Evolutionary conservation across 2,888 invertebrate genomes (phyloP), one percentile per base, ranked within the genome.

Genomic region (Druceiella hillmani): DNA sequence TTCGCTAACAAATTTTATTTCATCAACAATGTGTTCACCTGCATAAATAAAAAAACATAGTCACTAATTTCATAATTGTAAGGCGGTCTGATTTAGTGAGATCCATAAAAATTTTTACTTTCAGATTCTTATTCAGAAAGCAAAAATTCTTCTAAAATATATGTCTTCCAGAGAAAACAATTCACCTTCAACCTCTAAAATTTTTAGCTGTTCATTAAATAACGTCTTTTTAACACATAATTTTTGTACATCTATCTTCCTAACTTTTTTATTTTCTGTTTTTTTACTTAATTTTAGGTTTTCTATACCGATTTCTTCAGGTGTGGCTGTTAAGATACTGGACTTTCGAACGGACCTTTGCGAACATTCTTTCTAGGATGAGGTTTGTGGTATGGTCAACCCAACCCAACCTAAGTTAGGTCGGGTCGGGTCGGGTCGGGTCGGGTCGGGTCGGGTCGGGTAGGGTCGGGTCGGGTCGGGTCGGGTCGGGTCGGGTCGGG

Each of bases 261-360:
- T 33, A 27, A n/a, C 7, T 27, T 7, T 22, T 6, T 9, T 22
- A 9, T 22, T 48, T 46, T 48, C 43, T 35, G 27, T 38, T 28
- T n/a, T n/a, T n/a, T n/a, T n/a, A n/a, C n/a, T n/a, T n/a, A n/a
- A n/a, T n/a, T n/a, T n/a, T n/a, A n/a, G n/a, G n/a, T n/a, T n/a
- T n/a, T n/a, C n/a, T n/a, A n/a, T n/a, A n/a, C n/a, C n/a, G n/a
- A n/a, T n/a, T n/a, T n/a, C n/a, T n/a, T n/a, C n/a, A n/a, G n/a
- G n/a, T n/a, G n/a, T n/a, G n/a, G n/a, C n/a, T n/a, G n/a, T n/a
- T n/a, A n/a, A n/a, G n/a, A n/a, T n/a, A n/a, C n/a, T n/a, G n/a
- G n/a, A n/a, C n/a, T n/a, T n/a, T n/a, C n/a, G n/a, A n/a, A n/a
- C n/a, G n/a, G n/a, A n/a, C n/a, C n/a, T n/a, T n/a, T n/a, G n/a